Percentiles rank a stretch among this genome's conserved stretches.
Conservation (phyloP, 2,888 invertebrate species). For the Aromia moschata region DNA sequence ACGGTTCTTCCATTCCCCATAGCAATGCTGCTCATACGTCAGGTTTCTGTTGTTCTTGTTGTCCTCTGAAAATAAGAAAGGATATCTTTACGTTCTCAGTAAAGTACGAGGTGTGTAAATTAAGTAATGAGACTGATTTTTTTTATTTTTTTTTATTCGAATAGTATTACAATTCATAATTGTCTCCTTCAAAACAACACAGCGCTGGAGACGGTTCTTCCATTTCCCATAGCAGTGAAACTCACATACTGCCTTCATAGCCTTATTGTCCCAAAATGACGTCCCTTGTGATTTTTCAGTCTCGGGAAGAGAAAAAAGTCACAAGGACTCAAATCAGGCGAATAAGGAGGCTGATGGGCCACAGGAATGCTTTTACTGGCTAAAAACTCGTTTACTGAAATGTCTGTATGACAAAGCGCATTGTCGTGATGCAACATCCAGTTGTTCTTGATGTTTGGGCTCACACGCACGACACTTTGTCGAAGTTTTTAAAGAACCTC, state of each 20-base stretch:
- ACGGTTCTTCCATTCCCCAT: too few relatives aligned
- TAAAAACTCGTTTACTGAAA: not conserved
- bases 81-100: too few relatives aligned
- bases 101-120: not conserved
- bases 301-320: conserved; percentile 1
- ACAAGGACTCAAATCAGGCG: not conserved
- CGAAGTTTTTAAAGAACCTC: not conserved
- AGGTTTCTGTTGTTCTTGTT: too few relatives aligned
- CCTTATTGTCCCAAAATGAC: not conserved
- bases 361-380: conserved; percentile 3
- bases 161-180: not conserved
- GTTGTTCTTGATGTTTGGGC: not conserved
- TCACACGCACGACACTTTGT: not conserved
- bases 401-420: not conserved
- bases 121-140: not conserved
- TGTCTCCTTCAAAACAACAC: not conserved
- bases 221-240: not conserved
- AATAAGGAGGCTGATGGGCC: not conserved
- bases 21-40: too few relatives aligned
- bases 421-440: not conserved
- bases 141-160: too few relatives aligned
- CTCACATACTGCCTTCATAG: not conserved
- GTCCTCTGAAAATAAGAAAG: too few relatives aligned
- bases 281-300: not conserved
- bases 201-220: not conserved